Evolutionary conservation across 1,140 invertebrate species (phyloP).

Genomic region (Piezodorus guildinii): DNA sequence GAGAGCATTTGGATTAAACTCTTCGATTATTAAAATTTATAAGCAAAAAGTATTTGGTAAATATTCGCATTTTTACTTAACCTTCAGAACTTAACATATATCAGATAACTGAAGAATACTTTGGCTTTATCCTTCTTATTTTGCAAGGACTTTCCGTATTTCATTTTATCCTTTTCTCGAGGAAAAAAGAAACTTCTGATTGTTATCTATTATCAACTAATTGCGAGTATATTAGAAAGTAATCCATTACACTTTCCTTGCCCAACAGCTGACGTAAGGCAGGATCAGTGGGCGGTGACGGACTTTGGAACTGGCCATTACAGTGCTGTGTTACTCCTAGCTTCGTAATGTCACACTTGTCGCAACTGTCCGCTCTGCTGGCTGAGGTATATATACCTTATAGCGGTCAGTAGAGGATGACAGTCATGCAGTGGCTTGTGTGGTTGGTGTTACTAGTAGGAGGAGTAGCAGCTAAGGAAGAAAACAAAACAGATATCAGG

Average conservation of each 20-base stretch:
- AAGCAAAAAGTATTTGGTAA: too few species aligned
- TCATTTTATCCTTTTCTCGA: too few species aligned
- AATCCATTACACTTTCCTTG: slow-evolving; percentile 11
- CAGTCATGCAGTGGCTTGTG: slow-evolving; percentile 7
- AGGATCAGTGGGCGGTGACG: slow-evolving; percentile 6
- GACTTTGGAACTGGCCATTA: background rate
- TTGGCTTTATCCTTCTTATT: too few species aligned
- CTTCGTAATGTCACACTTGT: background rate
- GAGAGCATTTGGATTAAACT: too few species aligned
- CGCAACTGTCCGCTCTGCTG: slow-evolving; percentile 7
- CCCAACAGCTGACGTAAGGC: slow-evolving; percentile 1
- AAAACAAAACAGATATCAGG: slow-evolving; percentile 6
- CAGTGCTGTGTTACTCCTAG: background rate
- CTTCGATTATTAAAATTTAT: too few species aligned
- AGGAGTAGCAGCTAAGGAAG: background rate
- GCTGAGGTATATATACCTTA: background rate
- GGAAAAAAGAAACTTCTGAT: too few species aligned
- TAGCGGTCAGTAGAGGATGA: background rate
- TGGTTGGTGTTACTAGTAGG: slow-evolving; percentile 8
- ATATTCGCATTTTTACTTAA: too few species aligned
- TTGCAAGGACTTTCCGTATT: too few species aligned
- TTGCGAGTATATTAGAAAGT: background rate
- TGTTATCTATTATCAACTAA: too few species aligned
- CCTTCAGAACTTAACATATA: too few species aligned
- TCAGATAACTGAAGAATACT: too few species aligned